Evolutionary conservation across 2,797 vertebrate species (phyloP), one percentile per base, ranked within the genome.

Genomic region (Graptemys geographica): DNA sequence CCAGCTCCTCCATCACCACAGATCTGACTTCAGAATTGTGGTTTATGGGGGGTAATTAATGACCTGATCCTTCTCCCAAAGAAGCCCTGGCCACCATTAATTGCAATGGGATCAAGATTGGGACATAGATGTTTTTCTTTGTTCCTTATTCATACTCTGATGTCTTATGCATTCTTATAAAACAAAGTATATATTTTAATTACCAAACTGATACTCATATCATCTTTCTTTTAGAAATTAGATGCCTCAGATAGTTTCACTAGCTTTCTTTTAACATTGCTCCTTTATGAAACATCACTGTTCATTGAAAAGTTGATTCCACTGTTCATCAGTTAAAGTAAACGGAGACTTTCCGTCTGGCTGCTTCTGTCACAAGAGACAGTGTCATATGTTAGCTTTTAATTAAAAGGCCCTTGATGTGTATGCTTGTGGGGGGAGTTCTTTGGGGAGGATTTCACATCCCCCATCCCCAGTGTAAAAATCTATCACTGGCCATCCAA

Each of bases 391-490:
- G 83, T 65, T 84, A 65, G 31, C 84, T 74, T 94, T 94, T 94
- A 90, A 87, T 91, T 96, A 87, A 87, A 97, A 95, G 9, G 90
- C 85, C 44, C 95, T 96, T 93, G 56, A 90, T 83, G 49, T 93
- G 87, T 93, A 78, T 88, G 79, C 87, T 90, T n/a, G 69, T 6
- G 10, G 65, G 65, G n/a, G n/a, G 9, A 19, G 65, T 91, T 87
- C 52, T 95, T 90, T 91, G 44, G 87, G 80, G 25, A 95, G 33
- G 65, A 91, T 69, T 92, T 89, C 33, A 11, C 62, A 41, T 74
- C n/a, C 41, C 62, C 81, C 85, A 2, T 52, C 53, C 49, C 74
- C 4, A 27, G 62, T 88, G 72, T 91, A 56, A 96, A 95, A 96
- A 90, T 76, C 81, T 3, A 5, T 87, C 84, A 79, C 37, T 82